Percentiles rank a stretch among this genome's conserved stretches.
Evolutionary conservation across 1,140 invertebrate species (phyloP).

Genomic region (Campodea augens): DNA sequence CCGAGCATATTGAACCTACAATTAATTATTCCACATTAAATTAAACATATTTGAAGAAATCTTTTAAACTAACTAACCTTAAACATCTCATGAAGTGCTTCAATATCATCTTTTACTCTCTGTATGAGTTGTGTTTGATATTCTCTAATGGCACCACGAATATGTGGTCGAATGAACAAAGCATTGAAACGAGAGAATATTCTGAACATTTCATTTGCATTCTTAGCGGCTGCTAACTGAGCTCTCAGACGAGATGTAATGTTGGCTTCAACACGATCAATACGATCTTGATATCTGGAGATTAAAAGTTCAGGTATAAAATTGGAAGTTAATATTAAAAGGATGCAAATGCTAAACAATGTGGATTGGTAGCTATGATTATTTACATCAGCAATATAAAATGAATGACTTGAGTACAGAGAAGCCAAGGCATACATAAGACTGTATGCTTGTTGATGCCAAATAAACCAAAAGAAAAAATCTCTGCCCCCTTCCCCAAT

Average conservation of each 20-base stretch:
- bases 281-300: slow-evolving; percentile 91
- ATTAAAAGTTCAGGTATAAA: too few species aligned
- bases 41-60: slow-evolving; percentile 9
- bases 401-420: too few species aligned
- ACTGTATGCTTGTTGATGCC: too few species aligned
- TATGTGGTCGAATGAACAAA: slow-evolving; percentile 93
- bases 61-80: slow-evolving; percentile 41
- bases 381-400: too few species aligned
- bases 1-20: slow-evolving; percentile 71
- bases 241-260: slow-evolving; percentile 92
- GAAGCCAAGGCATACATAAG: too few species aligned
- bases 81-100: slow-evolving; percentile 92
- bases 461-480: too few species aligned
- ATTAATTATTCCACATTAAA: slow-evolving; percentile 8
- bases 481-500: too few species aligned
- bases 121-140: slow-evolving; percentile 99
- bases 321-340: too few species aligned
- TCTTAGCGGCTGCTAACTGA: slow-evolving; percentile 92
- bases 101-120: slow-evolving; percentile 96
- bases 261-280: slow-evolving; percentile 89
- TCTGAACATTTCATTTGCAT: slow-evolving; percentile 99
- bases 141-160: slow-evolving; percentile 92
- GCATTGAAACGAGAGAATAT: slow-evolving; percentile 98
- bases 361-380: too few species aligned
- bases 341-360: too few species aligned